phyloP scores from a whole-genome alignment of 2,888 invertebrate species.

The Himalopsyche japonica region DNA sequence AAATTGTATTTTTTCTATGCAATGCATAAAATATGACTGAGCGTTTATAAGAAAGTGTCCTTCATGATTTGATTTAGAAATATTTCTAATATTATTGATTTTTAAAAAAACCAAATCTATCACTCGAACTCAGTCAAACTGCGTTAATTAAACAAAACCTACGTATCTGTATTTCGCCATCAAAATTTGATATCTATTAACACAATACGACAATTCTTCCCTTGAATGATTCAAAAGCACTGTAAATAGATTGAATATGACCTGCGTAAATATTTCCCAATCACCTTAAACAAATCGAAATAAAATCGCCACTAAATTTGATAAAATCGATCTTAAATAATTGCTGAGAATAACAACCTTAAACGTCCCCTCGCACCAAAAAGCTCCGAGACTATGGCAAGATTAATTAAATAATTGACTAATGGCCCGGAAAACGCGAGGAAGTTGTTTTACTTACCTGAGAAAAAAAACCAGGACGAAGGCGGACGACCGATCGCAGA shows the following conservation, averaged over 20 bases:
- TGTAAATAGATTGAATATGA: neutral
- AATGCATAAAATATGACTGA: too few species aligned
- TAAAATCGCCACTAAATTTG: neutral
- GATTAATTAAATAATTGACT: slow-evolving; percentile 61
- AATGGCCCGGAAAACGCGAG: slow-evolving; percentile 51
- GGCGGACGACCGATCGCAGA: neutral
- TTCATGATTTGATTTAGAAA: too few species aligned
- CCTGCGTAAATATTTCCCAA: neutral
- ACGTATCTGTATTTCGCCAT: too few species aligned
- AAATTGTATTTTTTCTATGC: too few species aligned
- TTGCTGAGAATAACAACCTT: neutral
- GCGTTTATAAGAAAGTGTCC: too few species aligned
- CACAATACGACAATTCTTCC: too few species aligned
- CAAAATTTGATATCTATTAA: too few species aligned
- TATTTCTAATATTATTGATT: too few species aligned
- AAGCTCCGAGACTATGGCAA: slow-evolving; percentile 8
- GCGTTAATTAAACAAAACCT: too few species aligned
- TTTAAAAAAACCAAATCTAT: too few species aligned
- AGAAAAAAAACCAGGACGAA: slow-evolving; percentile 14
- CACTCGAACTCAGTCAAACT: too few species aligned
- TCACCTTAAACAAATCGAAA: neutral
- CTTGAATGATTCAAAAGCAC: neutral
- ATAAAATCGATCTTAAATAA: neutral
- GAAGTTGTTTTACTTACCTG: slow-evolving; percentile 42
- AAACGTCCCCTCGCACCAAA: slow-evolving; percentile 1